These are phyloP conservation scores for Aulostomus chinensis DNA, from an alignment of 2,797 vertebrate species.

Conservation along the genomic window DNA sequence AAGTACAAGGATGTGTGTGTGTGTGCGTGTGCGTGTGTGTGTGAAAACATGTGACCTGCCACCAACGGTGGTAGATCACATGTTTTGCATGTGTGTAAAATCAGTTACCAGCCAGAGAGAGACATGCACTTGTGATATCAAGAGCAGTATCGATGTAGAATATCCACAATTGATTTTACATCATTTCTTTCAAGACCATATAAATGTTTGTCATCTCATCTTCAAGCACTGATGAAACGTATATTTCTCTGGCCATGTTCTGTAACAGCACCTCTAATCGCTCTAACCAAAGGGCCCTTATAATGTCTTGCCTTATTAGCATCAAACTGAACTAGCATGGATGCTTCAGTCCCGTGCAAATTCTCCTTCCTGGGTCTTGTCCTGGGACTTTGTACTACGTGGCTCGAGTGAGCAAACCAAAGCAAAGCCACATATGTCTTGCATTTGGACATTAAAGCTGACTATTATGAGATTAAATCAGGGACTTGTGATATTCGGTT, in stretches of 20 bases:
- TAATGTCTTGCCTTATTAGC: constrained; percentile 67
- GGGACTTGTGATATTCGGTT: constrained; percentile 77
- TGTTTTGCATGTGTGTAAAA: constrained; percentile 19
- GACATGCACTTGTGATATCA: too few relatives aligned
- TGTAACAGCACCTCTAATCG: constrained; percentile 35
- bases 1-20: too few relatives aligned
- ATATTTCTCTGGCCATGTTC: constrained; percentile 35
- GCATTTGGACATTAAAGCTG: constrained; percentile 80
- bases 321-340: constrained; percentile 66
- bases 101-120: constrained; percentile 23
- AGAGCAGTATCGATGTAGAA: constrained; percentile 1
- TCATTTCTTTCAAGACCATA: constrained; percentile 14
- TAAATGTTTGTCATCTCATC: constrained; percentile 10
- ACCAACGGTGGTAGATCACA: too few relatives aligned
- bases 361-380: constrained; percentile 60
- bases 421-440: constrained; percentile 78
- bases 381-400: constrained; percentile 57
- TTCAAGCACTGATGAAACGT: constrained; percentile 18
- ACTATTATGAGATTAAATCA: constrained; percentile 82
- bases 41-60: constrained; percentile 7
- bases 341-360: constrained; percentile 64
- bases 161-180: too few relatives aligned
- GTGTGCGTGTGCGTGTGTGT: too few relatives aligned
- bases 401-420: constrained; percentile 60
- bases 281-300: constrained; percentile 57